phyloP scores from a whole-genome alignment of 2,113 vertebrate species.

The Tragulus kanchil region DNA sequence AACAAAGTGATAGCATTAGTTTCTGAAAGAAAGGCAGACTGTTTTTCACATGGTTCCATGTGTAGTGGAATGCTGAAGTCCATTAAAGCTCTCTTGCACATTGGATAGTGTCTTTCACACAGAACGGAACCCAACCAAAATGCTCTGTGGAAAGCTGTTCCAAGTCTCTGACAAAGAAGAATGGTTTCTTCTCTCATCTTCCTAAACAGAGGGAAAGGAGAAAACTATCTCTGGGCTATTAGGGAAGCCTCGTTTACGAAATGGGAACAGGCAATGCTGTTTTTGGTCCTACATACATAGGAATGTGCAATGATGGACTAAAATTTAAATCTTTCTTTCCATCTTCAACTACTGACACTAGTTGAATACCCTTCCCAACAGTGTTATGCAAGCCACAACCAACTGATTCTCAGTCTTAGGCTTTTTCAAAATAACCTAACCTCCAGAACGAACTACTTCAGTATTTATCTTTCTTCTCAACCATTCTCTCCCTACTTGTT shows the following conservation, averaged over 20 bases:
- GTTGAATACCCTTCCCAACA: rapidly evolving
- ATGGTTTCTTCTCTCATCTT: neutral
- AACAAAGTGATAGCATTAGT: neutral
- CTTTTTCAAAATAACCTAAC: neutral
- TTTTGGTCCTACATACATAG: neutral
- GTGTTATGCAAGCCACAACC: neutral
- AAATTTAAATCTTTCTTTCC: neutral
- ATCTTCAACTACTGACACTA: neutral
- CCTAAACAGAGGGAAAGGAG: neutral
- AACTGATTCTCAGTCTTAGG: neutral
- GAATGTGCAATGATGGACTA: neutral
- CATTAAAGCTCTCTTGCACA: neutral
- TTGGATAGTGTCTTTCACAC: neutral
- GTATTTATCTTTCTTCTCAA: neutral
- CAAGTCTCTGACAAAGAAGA: neutral
- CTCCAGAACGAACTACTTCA: neutral
- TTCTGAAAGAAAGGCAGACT: neutral
- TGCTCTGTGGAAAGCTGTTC: neutral
- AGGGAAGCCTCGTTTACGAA: neutral
- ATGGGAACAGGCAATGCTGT: too few species aligned
- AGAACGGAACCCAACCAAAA: neutral
- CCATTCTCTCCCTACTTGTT: neutral
- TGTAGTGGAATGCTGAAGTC: neutral
- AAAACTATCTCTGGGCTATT: neutral
- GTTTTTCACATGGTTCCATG: neutral